phyloP scores from a whole-genome alignment of 2,888 invertebrate genomes.

The Brachyopa scutellaris region DNA sequence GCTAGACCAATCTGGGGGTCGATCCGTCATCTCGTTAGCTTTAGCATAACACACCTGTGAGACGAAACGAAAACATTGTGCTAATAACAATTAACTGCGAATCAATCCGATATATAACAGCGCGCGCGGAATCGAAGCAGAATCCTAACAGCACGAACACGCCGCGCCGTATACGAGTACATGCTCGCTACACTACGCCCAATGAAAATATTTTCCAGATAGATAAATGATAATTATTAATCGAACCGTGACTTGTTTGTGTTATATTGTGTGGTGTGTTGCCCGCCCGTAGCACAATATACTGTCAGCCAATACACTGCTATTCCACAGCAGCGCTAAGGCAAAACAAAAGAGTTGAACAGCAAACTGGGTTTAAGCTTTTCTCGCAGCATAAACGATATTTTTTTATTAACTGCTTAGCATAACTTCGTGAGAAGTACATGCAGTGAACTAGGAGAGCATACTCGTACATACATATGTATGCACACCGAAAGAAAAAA shows the following conservation, averaged over 20 bases:
- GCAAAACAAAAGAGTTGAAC: constrained; percentile 68
- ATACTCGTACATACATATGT: constrained; percentile 15
- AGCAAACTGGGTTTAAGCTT: constrained; percentile 47
- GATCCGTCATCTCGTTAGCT: constrained; percentile 65
- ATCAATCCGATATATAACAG: no score
- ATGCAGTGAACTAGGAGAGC: constrained; percentile 19
- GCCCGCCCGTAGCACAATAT: constrained; percentile 49
- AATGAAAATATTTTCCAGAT: constrained; percentile 67
- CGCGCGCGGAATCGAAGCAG: constrained; percentile 15
- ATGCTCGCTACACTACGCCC: constrained; percentile 66
- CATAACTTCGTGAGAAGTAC: constrained; percentile 31
- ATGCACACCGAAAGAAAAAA: constrained; percentile 32
- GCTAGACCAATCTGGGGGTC: constrained; percentile 66
- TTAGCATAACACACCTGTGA: constrained; percentile 65
- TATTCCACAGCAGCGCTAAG: constrained; percentile 18
- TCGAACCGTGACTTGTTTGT: constrained; percentile 72
- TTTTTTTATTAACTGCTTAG: constrained; percentile 38
- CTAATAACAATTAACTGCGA: constrained; percentile 50
- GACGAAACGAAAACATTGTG: constrained; percentile 24
- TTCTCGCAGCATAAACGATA: constrained; percentile 52
- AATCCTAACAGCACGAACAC: constrained; percentile 45
- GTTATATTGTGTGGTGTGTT: constrained; percentile 43
- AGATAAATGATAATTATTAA: constrained; percentile 71
- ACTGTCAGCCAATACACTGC: constrained; percentile 13
- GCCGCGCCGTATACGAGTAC: constrained; percentile 1